Conservation (phyloP, 2,888 invertebrate genomes). For the Leistus spinibarbis region DNA sequence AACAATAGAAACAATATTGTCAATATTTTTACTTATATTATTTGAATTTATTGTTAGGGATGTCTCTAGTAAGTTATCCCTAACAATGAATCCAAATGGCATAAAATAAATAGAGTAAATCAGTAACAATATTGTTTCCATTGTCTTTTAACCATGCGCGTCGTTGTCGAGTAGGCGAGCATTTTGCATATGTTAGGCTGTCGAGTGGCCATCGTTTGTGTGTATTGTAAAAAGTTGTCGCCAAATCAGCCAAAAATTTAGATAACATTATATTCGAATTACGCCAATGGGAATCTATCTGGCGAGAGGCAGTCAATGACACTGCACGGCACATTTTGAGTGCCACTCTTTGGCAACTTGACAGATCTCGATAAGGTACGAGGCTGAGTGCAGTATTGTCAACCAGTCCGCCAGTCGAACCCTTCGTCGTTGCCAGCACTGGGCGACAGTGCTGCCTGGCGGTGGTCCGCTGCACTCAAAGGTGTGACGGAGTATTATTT, state of each 20-base stretch:
- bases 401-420: slow-evolving; percentile 1
- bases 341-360: slow-evolving; percentile 53
- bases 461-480: slow-evolving; percentile 37
- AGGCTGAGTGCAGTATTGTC: slow-evolving; percentile 34
- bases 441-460: background rate
- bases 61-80: too few relatives aligned
- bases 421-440: background rate
- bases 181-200: too few relatives aligned
- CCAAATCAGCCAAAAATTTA: slow-evolving; percentile 42
- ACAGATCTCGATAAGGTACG: slow-evolving; percentile 53
- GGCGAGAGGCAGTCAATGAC: slow-evolving; percentile 49
- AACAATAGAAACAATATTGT: too few relatives aligned
- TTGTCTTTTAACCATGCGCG: too few relatives aligned
- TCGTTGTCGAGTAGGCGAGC: too few relatives aligned
- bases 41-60: too few relatives aligned
- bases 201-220: background rate
- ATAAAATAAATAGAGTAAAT: too few relatives aligned
- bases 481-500: slow-evolving; percentile 48
- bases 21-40: too few relatives aligned
- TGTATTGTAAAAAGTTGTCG: background rate
- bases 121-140: too few relatives aligned
- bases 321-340: slow-evolving; percentile 51
- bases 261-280: slow-evolving; percentile 51
- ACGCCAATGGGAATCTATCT: slow-evolving; percentile 42
- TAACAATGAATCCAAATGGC: too few relatives aligned